These are phyloP conservation scores for Magallana nippona DNA, from an alignment of 2,888 invertebrate species.

Conservation along the genomic window DNA sequence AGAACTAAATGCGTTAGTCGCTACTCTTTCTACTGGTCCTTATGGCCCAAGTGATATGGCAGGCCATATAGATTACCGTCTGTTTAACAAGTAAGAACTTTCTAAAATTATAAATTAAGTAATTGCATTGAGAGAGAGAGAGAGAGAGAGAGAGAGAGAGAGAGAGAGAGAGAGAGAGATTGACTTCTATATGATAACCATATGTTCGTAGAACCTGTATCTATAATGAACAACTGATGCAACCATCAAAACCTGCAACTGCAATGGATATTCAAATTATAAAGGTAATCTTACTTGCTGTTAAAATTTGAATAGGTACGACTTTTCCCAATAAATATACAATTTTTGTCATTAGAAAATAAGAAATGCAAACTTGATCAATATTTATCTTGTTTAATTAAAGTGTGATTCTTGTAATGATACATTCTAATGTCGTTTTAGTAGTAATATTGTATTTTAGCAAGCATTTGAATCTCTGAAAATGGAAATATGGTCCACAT, in stretches of 20 bases:
- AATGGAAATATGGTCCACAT: constrained; percentile 12
- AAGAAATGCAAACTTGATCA: no score
- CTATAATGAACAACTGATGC: constrained; percentile 55
- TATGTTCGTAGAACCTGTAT: constrained; percentile 57
- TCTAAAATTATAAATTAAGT: not conserved
- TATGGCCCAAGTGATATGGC: constrained; percentile 67
- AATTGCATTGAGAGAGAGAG: not conserved
- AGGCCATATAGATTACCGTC: not conserved
- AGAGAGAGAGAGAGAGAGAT: not conserved
- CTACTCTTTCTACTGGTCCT: constrained; percentile 68
- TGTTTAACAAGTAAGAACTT: not conserved
- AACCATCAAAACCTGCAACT: constrained; percentile 56
- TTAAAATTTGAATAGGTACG: not conserved
- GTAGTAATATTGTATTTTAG: not conserved
- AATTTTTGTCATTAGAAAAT: not conserved
- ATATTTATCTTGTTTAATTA: no score
- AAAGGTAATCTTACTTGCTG: constrained; percentile 52
- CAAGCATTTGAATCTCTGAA: constrained; percentile 6
- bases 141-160: not conserved
- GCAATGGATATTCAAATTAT: constrained; percentile 61
- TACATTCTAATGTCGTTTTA: no score
- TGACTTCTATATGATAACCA: not conserved
- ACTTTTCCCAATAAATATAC: not conserved
- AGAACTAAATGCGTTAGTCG: constrained; percentile 61
- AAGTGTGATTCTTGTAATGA: no score